Conservation (phyloP, 92 coral and sea anemone species). For the Parazoanthus atlanticus region DNA sequence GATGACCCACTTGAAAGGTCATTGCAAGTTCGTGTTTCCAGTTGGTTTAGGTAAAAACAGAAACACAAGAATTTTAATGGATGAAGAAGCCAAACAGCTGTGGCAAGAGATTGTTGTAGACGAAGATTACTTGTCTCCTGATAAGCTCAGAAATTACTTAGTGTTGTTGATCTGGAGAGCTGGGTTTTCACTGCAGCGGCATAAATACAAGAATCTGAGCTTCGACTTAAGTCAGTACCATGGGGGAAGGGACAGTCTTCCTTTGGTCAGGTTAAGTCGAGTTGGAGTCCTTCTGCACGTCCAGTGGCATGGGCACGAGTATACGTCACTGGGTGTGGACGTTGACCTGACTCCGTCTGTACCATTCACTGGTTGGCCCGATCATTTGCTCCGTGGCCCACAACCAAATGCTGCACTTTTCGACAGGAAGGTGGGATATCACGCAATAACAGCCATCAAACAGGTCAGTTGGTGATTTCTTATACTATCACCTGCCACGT, state of each 20-base stretch:
- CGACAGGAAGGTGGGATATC: slow-evolving; percentile 3
- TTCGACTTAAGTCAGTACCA: slow-evolving; percentile 30
- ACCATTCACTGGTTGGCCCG: not conserved
- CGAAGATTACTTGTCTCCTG: not conserved
- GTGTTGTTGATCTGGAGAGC: slow-evolving; percentile 32
- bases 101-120: slow-evolving; percentile 25
- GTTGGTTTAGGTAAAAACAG: not conserved
- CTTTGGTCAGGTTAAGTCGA: slow-evolving; percentile 13
- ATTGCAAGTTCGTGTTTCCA: not conserved
- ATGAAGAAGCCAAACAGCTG: not conserved
- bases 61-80: not conserved
- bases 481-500: not conserved
- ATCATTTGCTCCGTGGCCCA: not conserved
- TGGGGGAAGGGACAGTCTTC: not conserved
- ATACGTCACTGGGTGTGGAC: not conserved
- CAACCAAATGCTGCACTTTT: not conserved
- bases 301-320: too few species aligned
- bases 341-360: slow-evolving; percentile 50
- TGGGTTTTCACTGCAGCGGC: not conserved
- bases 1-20: slow-evolving; percentile 33
- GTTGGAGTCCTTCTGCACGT: slow-evolving; percentile 42
- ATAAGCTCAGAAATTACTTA: not conserved
- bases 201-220: slow-evolving; percentile 32
- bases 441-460: slow-evolving; percentile 1
- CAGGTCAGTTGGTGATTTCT: not conserved